Percentiles rank a stretch among this genome's conserved stretches.
Evolutionary conservation across 2,113 vertebrate genomes (phyloP).

Genomic region (Poecile atricapillus): DNA sequence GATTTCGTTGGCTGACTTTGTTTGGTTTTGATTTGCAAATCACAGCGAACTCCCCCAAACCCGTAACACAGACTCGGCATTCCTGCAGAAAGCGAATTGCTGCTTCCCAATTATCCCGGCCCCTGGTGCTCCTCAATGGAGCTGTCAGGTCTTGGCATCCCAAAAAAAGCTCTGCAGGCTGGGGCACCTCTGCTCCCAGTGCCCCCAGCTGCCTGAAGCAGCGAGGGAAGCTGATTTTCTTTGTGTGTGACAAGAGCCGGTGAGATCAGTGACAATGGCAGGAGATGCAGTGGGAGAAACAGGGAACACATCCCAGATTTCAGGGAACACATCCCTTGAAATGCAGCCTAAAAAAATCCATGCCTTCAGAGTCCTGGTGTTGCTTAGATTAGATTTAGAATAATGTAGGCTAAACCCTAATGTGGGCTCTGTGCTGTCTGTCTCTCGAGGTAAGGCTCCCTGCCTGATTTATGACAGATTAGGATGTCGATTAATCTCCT

Average conservation of each 20-base stretch:
- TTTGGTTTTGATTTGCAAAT: slow-evolving; percentile 21
- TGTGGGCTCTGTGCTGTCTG: background rate
- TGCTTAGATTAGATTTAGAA: background rate
- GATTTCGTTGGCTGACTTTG: background rate
- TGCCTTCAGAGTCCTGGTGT: background rate
- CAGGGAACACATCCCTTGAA: background rate
- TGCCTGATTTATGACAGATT: background rate
- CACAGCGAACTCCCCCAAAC: background rate
- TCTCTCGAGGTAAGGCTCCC: background rate
- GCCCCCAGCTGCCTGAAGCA: background rate
- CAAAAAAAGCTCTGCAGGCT: background rate
- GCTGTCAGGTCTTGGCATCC: background rate
- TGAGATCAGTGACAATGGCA: background rate
- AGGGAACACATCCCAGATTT: background rate
- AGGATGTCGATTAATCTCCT: background rate
- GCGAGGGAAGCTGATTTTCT: background rate
- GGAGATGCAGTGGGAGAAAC: background rate
- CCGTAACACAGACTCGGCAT: accelerated
- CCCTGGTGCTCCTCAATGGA: background rate
- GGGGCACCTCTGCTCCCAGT: background rate
- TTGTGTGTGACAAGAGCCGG: background rate
- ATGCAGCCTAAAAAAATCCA: background rate
- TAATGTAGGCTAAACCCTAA: background rate
- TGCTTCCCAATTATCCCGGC: background rate
- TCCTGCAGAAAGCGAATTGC: background rate